Percentiles rank a stretch among this genome's conserved stretches.
These are phyloP conservation scores for Alosa sapidissima DNA, from an alignment of 2,797 vertebrate genomes.

Conservation along the genomic window DNA sequence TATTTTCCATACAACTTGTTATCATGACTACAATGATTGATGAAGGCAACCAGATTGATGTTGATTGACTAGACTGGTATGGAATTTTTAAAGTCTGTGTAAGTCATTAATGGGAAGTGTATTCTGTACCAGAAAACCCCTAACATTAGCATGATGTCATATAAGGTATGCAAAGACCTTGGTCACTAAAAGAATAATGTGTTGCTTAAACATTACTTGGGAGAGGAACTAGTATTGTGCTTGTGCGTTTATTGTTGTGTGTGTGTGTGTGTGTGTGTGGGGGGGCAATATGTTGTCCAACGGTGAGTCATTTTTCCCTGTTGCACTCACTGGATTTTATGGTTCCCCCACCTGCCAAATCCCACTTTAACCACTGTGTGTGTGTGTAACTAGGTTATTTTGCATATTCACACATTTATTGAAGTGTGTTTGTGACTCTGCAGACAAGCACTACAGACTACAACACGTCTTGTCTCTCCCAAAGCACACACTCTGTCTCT, in stretches of 20 bases:
- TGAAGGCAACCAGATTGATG: not conserved
- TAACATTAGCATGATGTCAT: not conserved
- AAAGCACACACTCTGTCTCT: no score
- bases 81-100: not conserved
- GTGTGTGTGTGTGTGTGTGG: slow-evolving; percentile 18
- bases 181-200: not conserved
- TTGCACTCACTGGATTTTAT: no score
- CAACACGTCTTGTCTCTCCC: no score
- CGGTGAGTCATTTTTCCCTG: no score
- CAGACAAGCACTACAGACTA: no score
- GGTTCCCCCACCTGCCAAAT: no score
- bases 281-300: no score
- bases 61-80: not conserved
- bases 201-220: not conserved
- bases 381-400: not conserved
- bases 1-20: not conserved
- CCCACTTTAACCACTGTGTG: not conserved
- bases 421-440: not conserved
- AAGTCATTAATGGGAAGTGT: not conserved
- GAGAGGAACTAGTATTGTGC: not conserved
- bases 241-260: not conserved
- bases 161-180: not conserved
- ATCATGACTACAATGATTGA: not conserved
- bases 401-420: not conserved
- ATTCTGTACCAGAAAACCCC: not conserved